Percentiles rank a stretch among this genome's conserved stretches.
Conservation (phyloP, 2,888 invertebrate genomes). For the Mellilla xanthometata region DNA sequence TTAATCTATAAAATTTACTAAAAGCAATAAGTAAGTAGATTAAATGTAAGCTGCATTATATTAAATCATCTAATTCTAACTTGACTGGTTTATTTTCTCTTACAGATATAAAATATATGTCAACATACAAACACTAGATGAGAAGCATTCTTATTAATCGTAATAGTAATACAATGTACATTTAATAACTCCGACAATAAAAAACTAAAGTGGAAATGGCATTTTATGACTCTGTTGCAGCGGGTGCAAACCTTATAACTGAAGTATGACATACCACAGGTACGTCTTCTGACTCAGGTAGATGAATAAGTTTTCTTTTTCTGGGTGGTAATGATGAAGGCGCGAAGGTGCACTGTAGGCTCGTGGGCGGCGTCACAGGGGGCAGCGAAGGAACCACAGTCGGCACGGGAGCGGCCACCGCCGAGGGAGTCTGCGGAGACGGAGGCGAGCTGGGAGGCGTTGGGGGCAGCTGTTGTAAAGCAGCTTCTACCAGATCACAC, state of each 20-base stretch:
- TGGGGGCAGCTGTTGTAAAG: slow-evolving; percentile 77
- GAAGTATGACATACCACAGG: slow-evolving; percentile 82
- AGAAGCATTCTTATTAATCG: no score
- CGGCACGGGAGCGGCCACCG: slow-evolving; percentile 48
- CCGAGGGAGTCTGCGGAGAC: slow-evolving; percentile 68
- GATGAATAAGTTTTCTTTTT: slow-evolving; percentile 90
- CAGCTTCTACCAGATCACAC: slow-evolving; percentile 71
- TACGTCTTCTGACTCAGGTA: slow-evolving; percentile 84
- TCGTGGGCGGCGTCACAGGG: slow-evolving; percentile 53
- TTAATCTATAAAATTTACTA: no score
- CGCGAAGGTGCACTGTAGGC: slow-evolving; percentile 55
- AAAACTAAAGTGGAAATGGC: no score
- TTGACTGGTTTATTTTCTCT: no score
- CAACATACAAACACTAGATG: no score
- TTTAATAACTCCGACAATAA: no score
- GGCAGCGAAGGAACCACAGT: slow-evolving; percentile 49
- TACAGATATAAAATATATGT: no score
- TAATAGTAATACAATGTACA: no score
- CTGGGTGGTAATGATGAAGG: slow-evolving; percentile 87
- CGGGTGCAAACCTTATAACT: slow-evolving; percentile 93
- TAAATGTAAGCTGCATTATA: no score
- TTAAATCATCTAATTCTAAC: no score
- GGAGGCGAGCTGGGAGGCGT: slow-evolving; percentile 83
- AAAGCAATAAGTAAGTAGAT: no score
- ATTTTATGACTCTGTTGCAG: slow-evolving; percentile 59